A percentile compares a stretch with the other conserved stretches of the same genome.
Evolutionary conservation across 2,113 vertebrate genomes (phyloP).

Genomic region (Myrmophylax atrothorax): DNA sequence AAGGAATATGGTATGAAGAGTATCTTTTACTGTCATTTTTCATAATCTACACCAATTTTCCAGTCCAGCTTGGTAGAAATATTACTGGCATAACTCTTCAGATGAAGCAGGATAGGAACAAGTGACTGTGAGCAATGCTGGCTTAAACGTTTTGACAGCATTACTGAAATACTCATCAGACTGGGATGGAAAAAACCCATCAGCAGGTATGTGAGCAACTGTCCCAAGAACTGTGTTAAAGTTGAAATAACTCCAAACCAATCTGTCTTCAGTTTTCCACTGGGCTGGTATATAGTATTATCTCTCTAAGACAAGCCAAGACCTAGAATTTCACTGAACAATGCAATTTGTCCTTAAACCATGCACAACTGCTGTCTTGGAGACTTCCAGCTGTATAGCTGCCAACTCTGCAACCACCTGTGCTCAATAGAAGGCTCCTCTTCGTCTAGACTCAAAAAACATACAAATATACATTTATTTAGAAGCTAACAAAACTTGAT

Average conservation of each 20-base stretch:
- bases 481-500: neutral
- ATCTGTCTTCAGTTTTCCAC: constrained; percentile 22
- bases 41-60: neutral
- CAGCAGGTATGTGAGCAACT: constrained; percentile 38
- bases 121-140: neutral
- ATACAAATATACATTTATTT: neutral
- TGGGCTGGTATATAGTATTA: neutral
- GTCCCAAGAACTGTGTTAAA: constrained; percentile 16
- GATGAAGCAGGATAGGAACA: neutral
- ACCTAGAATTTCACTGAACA: constrained; percentile 23
- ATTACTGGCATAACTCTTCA: neutral
- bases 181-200: neutral
- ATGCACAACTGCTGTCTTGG: neutral
- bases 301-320: constrained; percentile 2
- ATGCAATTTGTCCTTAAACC: constrained; percentile 3
- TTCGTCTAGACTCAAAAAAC: neutral
- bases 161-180: constrained; percentile 54
- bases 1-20: neutral
- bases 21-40: neutral
- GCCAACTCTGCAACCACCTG: neutral
- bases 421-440: neutral
- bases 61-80: neutral
- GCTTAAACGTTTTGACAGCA: constrained; percentile 39
- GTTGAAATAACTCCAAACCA: neutral
- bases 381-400: constrained; percentile 12